Conservation (phyloP, 2,797 vertebrate species). For the Falco biarmicus region DNA sequence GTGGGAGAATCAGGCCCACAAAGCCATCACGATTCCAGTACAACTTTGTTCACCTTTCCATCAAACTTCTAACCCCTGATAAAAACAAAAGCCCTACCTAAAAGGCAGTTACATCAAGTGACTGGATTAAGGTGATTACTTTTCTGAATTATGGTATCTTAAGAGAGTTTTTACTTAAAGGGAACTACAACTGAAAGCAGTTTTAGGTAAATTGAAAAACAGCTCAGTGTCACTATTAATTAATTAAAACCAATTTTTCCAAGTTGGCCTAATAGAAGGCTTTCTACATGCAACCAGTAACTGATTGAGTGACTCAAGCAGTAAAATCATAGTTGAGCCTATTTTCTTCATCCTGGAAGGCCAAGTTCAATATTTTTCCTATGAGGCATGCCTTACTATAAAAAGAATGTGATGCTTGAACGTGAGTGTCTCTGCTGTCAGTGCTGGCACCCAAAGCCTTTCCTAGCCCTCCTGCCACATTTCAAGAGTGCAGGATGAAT, state of each 20-base stretch:
- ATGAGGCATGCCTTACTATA: conserved; percentile 85
- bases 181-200: conserved; percentile 29
- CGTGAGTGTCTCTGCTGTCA: conserved; percentile 79
- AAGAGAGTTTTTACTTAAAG: background rate
- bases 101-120: background rate
- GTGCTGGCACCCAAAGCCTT: conserved; percentile 78
- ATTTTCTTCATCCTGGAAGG: conserved; percentile 76
- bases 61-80: background rate
- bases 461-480: conserved; percentile 79
- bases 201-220: conserved; percentile 63
- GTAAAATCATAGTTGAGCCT: conserved; percentile 77
- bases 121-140: background rate
- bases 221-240: conserved; percentile 69
- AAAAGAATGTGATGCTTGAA: conserved; percentile 89
- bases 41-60: background rate
- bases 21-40: background rate
- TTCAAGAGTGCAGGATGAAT: conserved; percentile 84
- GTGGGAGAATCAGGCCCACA: background rate
- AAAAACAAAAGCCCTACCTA: background rate
- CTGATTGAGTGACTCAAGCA: conserved; percentile 84
- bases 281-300: conserved; percentile 77
- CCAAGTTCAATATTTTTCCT: conserved; percentile 89
- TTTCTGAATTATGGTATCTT: background rate
- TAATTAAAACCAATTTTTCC: conserved; percentile 74
- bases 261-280: conserved; percentile 78